Percentiles rank a stretch among this genome's conserved stretches.
These are phyloP conservation scores for Opisthograptis luteolata DNA, from an alignment of 2,888 invertebrate genomes.

Conservation along the genomic window DNA sequence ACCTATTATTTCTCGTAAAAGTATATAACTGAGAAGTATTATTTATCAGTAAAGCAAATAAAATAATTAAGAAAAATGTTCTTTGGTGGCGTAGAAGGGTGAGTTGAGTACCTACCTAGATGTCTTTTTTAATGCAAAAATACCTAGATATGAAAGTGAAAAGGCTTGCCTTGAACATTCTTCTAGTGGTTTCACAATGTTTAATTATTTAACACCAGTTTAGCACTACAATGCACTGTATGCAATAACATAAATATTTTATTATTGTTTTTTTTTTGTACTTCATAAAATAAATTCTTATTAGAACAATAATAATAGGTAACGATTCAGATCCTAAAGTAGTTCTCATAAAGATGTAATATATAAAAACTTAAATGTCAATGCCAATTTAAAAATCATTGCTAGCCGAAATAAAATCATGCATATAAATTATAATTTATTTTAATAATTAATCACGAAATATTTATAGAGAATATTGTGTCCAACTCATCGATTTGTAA, in stretches of 20 bases:
- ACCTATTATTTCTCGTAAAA: neutral
- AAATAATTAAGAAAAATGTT: constrained; percentile 46
- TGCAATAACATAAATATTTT: constrained; percentile 1
- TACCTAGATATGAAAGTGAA: constrained; percentile 63
- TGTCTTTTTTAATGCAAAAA: constrained; percentile 24
- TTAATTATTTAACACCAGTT: constrained; percentile 28
- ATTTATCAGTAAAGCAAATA: neutral
- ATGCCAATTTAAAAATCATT: constrained; percentile 35
- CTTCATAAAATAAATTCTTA: too few species aligned
- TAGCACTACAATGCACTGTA: constrained; percentile 9
- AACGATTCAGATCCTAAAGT: too few species aligned
- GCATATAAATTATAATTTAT: neutral
- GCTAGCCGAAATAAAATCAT: neutral
- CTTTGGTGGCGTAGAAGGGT: constrained; percentile 79
- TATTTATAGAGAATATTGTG: too few species aligned
- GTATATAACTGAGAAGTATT: neutral
- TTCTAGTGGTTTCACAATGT: constrained; percentile 55
- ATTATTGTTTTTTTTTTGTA: too few species aligned
- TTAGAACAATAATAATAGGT: too few species aligned
- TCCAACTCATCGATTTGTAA: too few species aligned
- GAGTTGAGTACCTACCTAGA: constrained; percentile 40
- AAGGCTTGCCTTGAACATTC: constrained; percentile 71
- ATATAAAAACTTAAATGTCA: constrained; percentile 46
- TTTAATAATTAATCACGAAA: too few species aligned
- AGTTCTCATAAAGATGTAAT: too few species aligned